Conservation (phyloP, 2,113 vertebrate genomes). For the Triplophysa tibetana region DNA sequence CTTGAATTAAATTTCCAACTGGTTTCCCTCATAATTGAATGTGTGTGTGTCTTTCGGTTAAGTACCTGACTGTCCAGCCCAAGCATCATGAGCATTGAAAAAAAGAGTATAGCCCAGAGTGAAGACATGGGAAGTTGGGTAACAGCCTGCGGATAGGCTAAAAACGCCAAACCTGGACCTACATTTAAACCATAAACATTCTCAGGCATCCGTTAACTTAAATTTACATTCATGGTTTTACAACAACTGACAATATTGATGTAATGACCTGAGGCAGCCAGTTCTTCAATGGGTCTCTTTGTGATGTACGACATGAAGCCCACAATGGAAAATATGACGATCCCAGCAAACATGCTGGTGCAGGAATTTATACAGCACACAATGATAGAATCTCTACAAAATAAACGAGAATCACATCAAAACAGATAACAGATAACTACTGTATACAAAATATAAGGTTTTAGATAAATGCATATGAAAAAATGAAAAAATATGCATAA, state of each 20-base stretch:
- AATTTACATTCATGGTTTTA: not conserved
- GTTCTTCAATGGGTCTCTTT: slow-evolving; percentile 83
- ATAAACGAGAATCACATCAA: not conserved
- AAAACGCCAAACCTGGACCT: slow-evolving; percentile 89
- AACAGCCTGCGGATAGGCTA: slow-evolving; percentile 88
- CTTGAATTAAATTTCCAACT: too few species aligned
- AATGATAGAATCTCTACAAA: slow-evolving; percentile 84
- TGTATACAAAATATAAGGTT: not conserved
- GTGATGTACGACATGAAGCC: slow-evolving; percentile 91
- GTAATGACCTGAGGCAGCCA: slow-evolving; percentile 84
- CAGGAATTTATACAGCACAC: slow-evolving; percentile 89
- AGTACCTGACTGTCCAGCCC: slow-evolving; percentile 88
- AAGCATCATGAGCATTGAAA: slow-evolving; percentile 92
- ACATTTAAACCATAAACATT: slow-evolving; percentile 16
- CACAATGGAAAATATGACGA: slow-evolving; percentile 92
- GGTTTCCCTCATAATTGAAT: too few species aligned
- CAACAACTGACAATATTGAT: not conserved
- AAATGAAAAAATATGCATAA: too few species aligned
- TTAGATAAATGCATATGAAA: too few species aligned
- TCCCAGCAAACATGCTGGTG: slow-evolving; percentile 87
- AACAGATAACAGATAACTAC: not conserved
- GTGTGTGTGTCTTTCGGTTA: not conserved
- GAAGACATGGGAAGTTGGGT: slow-evolving; percentile 87
- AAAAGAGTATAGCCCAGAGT: slow-evolving; percentile 89
- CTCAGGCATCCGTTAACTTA: not conserved